phyloP scores from a whole-genome alignment of 1,140 invertebrate species.

The Megalopta genalis region DNA sequence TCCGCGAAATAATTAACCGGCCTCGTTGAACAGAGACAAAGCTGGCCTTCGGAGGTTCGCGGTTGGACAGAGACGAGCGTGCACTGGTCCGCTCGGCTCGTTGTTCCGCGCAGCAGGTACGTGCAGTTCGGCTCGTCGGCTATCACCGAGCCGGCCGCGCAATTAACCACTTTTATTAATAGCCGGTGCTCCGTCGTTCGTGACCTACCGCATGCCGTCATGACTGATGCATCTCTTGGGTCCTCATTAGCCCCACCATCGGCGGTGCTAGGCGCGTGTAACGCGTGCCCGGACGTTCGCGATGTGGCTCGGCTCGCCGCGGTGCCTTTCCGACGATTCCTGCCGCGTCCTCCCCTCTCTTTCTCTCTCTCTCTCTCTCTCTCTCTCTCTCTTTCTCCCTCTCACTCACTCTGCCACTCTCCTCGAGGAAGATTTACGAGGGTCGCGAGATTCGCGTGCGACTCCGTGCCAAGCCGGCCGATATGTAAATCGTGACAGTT shows the following conservation, averaged over 20 bases:
- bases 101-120: background rate
- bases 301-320: too few species aligned
- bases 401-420: too few species aligned
- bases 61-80: background rate
- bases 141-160: background rate
- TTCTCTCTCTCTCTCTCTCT: too few species aligned
- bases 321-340: too few species aligned
- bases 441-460: constrained; percentile 9
- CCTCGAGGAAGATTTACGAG: constrained; percentile 6
- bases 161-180: constrained; percentile 50
- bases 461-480: background rate
- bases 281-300: constrained; percentile 24
- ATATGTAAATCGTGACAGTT: constrained; percentile 42
- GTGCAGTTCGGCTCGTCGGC: background rate
- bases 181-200: constrained; percentile 6
- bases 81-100: background rate
- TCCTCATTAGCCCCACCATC: constrained; percentile 9
- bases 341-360: too few species aligned
- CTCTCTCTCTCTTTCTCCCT: too few species aligned
- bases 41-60: background rate
- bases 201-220: background rate
- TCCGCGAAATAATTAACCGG: background rate
- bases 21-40: too few species aligned
- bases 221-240: constrained; percentile 39
- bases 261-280: background rate